Evolutionary conservation across 30 jellyfish, hydroid and myxozoan genomes (phyloP), one percentile per base, ranked within the genome.

Genomic region (Haliclystus octoradiatus): DNA sequence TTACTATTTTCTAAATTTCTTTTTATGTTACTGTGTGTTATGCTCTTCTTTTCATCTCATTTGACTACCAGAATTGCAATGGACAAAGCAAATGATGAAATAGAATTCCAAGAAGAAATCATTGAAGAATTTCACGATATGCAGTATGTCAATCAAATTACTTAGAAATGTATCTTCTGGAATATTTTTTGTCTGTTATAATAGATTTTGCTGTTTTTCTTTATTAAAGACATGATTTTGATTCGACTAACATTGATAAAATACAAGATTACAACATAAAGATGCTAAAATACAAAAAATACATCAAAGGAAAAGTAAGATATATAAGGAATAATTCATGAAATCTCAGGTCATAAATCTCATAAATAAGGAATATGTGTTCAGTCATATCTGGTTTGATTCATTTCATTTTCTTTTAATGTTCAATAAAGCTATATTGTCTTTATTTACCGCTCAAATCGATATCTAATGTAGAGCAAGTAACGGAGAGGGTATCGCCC

Each of bases 231-330:
- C 57, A 19, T 40, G 57, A 40, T 5, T 40, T 40, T 19, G 19
- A 40, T 40, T 9, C 9, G 14, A 5, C 57, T 19, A 40, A 40
- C 57, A 71, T 31, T 68, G 91, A 75, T 2, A 84, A 81, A 30
- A 50, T 64, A 46, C 81, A 80, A 26, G 84, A 69, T 30, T 88
- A 88, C 66, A 78, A 80, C n/a, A 49, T 68, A 26, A 76, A 81
- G n/a, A 28, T 88, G 84, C 40, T 65, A 40, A 64, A 74, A 34
- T 88, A 94, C 93, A 88, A 81, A 74, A 76, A 81, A 50, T 84
- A 80, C 23, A 63, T 72, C 79, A 75, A 76, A 61, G 84, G 31
- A 30, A 70, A 72, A 89, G 97, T 88, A 69, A 30, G 40, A 49
- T n/a, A 0, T 23, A 0, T n/a, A n/a, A n/a, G n/a, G n/a, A n/a